Conservation (phyloP, 2,113 vertebrate genomes). For the Rissa tridactyla region DNA sequence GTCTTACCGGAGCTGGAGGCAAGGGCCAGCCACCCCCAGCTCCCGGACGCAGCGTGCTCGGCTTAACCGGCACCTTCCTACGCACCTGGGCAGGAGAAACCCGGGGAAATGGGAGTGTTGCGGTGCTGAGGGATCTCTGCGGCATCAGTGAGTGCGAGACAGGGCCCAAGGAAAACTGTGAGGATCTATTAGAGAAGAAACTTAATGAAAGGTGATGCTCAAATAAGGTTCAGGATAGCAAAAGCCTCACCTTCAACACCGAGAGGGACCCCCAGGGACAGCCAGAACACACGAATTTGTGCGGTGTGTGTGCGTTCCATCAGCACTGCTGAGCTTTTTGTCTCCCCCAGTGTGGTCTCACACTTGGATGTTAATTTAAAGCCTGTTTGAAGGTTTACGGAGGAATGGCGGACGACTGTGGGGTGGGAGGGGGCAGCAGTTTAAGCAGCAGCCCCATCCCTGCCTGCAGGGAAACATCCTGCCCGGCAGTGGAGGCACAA, state of each 20-base stretch:
- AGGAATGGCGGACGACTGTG: not conserved
- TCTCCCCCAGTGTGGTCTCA: not conserved
- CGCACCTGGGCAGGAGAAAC: not conserved
- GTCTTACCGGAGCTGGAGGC: not conserved
- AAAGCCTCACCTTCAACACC: not conserved
- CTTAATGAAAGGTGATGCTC: not conserved
- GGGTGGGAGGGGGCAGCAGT: not conserved
- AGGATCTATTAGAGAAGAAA: not conserved
- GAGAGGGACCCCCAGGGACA: not conserved
- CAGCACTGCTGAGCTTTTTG: not conserved
- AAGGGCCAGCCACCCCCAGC: too few relatives aligned
- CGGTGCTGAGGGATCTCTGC: not conserved
- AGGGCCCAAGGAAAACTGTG: not conserved
- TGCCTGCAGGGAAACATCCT: not conserved
- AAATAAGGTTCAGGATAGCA: not conserved
- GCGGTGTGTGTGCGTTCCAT: not conserved
- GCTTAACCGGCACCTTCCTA: not conserved
- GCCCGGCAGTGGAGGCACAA: not conserved
- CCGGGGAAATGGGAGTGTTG: accelerated
- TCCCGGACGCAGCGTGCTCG: too few relatives aligned
- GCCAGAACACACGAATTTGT: not conserved
- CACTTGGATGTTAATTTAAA: not conserved
- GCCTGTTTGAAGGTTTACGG: accelerated
- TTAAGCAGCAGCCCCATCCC: not conserved
- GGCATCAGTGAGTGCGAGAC: accelerated